Evolutionary conservation across 1,140 invertebrate genomes (phyloP).

Genomic region (Acromyrmex echinatior): DNA sequence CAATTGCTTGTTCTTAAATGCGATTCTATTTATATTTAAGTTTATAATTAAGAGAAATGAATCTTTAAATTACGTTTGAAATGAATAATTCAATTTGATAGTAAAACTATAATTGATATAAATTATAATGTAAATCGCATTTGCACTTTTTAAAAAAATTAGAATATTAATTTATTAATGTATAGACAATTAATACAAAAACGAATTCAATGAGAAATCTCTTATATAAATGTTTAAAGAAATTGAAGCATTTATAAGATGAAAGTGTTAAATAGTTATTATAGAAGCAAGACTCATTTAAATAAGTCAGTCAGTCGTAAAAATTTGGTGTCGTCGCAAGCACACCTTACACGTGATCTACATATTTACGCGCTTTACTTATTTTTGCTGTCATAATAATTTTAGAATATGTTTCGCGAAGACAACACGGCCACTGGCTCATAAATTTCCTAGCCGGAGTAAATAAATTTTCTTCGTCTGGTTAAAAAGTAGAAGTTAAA

Average conservation of each 20-base stretch:
- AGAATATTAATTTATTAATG: background rate
- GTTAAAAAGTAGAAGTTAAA: constrained; percentile 54
- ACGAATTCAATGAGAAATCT: background rate
- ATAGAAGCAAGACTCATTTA: background rate
- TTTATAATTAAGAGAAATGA: background rate
- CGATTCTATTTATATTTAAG: background rate
- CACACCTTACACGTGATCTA: background rate
- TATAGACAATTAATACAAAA: background rate
- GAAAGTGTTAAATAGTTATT: background rate
- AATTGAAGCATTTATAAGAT: background rate
- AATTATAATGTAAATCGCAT: background rate
- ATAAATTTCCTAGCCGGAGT: constrained; percentile 40
- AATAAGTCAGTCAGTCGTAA: background rate
- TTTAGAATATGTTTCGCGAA: constrained; percentile 6
- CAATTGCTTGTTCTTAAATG: background rate
- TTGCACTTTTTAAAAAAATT: background rate
- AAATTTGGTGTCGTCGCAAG: constrained; percentile 6
- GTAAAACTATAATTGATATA: background rate
- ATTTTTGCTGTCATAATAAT: background rate
- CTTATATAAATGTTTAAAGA: background rate
- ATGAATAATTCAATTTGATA: background rate
- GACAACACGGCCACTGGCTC: background rate
- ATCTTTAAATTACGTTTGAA: background rate
- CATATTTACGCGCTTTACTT: constrained; percentile 1
- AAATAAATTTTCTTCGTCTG: constrained; percentile 57